Evolutionary conservation across 2,888 invertebrate species (phyloP).

Genomic region (Pollenia labialis): DNA sequence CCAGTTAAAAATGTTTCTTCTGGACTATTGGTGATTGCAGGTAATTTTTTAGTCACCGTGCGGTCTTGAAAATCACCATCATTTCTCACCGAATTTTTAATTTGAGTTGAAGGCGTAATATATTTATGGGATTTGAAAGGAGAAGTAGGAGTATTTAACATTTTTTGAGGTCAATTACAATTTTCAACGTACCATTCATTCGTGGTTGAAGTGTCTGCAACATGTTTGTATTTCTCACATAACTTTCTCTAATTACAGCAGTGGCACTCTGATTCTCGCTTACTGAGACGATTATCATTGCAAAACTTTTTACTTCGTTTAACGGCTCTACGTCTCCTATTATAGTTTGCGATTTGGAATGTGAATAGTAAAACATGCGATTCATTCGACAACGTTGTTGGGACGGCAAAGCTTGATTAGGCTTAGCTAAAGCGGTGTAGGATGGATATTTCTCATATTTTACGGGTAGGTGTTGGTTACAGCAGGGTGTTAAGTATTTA

Average conservation of each 20-base stretch:
- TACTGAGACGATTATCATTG: slow-evolving; percentile 71
- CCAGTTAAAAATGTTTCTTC: slow-evolving; percentile 75
- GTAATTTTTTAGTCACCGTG: neutral
- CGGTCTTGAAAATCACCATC: neutral
- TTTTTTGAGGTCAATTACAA: slow-evolving; percentile 45
- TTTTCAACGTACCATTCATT: slow-evolving; percentile 81
- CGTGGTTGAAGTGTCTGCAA: slow-evolving; percentile 78
- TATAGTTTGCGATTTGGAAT: neutral
- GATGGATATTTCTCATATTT: neutral
- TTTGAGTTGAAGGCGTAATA: no score
- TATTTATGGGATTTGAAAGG: no score
- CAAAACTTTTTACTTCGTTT: slow-evolving; percentile 8
- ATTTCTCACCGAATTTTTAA: neutral
- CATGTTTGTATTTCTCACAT: slow-evolving; percentile 76
- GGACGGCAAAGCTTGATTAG: neutral
- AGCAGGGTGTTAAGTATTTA: slow-evolving; percentile 9
- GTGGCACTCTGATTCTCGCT: slow-evolving; percentile 76
- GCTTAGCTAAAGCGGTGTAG: neutral
- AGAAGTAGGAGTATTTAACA: neutral
- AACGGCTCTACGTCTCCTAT: neutral
- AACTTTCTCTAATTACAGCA: slow-evolving; percentile 77
- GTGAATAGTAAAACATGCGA: slow-evolving; percentile 47
- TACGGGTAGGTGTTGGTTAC: neutral
- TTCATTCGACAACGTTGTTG: slow-evolving; percentile 10
- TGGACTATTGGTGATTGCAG: neutral